These are phyloP conservation scores for Tachypleus tridentatus DNA, from an alignment of 1,140 invertebrate species.

Conservation along the genomic window DNA sequence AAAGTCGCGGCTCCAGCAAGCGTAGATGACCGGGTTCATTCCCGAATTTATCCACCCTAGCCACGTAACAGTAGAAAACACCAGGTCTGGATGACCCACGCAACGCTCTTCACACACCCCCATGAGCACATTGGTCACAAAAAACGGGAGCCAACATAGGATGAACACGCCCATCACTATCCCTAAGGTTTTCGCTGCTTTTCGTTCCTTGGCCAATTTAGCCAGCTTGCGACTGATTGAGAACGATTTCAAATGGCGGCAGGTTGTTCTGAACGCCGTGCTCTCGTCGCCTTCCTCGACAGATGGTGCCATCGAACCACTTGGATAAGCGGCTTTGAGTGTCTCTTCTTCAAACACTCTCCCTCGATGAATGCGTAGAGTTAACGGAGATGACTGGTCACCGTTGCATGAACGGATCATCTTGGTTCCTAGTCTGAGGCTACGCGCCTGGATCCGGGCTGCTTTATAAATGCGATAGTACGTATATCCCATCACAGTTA, in stretches of 20 bases:
- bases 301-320: too few species aligned
- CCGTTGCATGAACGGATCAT: conserved; percentile 42
- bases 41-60: conserved; percentile 97
- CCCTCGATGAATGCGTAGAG: conserved; percentile 75
- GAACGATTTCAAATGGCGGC: conserved; percentile 37
- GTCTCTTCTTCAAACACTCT: conserved; percentile 43
- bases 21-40: conserved; percentile 96
- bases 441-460: conserved; percentile 81
- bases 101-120: conserved; percentile 71
- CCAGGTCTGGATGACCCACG: conserved; percentile 73
- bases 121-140: conserved; percentile 67
- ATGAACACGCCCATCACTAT: conserved; percentile 31
- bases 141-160: conserved; percentile 20
- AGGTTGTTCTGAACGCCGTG: conserved; percentile 6
- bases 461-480: conserved; percentile 92
- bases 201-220: conserved; percentile 50
- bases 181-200: conserved; percentile 46
- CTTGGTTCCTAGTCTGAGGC: conserved; percentile 50
- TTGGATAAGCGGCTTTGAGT: conserved; percentile 8
- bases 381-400: conserved; percentile 30
- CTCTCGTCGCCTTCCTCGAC: conserved; percentile 7
- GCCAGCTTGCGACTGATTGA: conserved; percentile 77
- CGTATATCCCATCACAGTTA: conserved; percentile 95
- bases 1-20: conserved; percentile 92
- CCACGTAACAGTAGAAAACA: conserved; percentile 85